Percentiles rank a stretch among this genome's conserved stretches.
Conservation (phyloP, 2,797 vertebrate genomes). For the Oophaga sylvatica region DNA sequence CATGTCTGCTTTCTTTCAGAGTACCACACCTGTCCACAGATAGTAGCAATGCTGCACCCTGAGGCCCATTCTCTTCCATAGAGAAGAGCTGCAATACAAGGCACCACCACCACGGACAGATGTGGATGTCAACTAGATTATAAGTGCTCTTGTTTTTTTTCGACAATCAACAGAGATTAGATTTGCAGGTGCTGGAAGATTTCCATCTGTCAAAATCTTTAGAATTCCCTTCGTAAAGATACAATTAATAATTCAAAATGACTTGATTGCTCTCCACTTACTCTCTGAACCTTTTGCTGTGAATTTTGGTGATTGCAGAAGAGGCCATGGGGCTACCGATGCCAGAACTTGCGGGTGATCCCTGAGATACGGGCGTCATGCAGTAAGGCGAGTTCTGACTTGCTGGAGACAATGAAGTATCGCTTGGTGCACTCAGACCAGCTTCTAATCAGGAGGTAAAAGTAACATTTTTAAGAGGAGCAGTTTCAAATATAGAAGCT, state of each 20-base stretch:
- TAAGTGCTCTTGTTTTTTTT: background rate
- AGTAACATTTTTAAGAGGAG: background rate
- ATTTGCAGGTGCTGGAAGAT: background rate
- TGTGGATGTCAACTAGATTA: background rate
- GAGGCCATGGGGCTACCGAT: constrained; percentile 97
- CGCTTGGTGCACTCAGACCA: constrained; percentile 92
- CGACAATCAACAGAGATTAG: background rate
- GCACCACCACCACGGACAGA: background rate
- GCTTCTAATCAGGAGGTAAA: constrained; percentile 79
- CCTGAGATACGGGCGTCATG: constrained; percentile 98
- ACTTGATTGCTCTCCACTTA: constrained; percentile 72
- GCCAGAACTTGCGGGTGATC: constrained; percentile 93
- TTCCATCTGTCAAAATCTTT: background rate
- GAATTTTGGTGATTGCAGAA: constrained; percentile 96
- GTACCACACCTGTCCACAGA: too few species aligned
- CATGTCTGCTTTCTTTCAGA: too few species aligned
- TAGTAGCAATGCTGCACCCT: too few species aligned
- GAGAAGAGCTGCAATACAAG: background rate
- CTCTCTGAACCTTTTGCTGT: constrained; percentile 98
- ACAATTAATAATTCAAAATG: background rate
- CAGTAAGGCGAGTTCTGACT: constrained; percentile 98
- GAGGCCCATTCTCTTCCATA: too few species aligned
- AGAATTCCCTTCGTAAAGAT: too few species aligned
- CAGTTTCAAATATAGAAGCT: background rate
- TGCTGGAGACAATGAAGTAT: constrained; percentile 93